These are phyloP conservation scores for Gymnothorax reevesii DNA, from an alignment of 2,797 vertebrate genomes.

Conservation along the genomic window DNA sequence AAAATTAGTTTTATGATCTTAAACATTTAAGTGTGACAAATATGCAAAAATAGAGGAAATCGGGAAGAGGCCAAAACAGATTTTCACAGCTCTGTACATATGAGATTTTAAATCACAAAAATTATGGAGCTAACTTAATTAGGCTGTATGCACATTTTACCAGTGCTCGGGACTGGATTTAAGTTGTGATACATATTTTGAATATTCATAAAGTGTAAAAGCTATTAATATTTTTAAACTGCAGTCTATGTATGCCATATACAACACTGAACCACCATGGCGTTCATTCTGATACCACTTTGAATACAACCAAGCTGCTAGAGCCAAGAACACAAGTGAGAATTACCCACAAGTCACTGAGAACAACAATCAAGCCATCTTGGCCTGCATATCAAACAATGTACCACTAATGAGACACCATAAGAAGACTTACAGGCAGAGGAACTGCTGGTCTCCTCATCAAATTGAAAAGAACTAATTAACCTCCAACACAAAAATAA, in stretches of 20 bases:
- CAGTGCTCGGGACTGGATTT: too few relatives aligned
- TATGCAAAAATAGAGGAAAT: too few relatives aligned
- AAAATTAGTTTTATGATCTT: too few relatives aligned
- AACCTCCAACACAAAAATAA: conserved; percentile 23
- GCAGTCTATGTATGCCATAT: conserved; percentile 18
- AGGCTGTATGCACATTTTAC: too few relatives aligned
- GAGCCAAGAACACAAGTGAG: conserved; percentile 5
- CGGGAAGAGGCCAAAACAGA: too few relatives aligned
- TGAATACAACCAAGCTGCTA: neutral
- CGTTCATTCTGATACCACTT: neutral
- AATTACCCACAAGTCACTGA: conserved; percentile 30
- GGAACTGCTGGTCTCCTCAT: neutral
- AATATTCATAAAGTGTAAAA: too few relatives aligned
- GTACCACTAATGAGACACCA: conserved; percentile 24
- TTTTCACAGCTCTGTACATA: too few relatives aligned
- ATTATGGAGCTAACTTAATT: too few relatives aligned
- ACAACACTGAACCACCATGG: conserved; percentile 20
- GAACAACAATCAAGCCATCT: conserved; percentile 18
- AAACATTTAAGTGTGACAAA: too few relatives aligned
- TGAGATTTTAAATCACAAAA: too few relatives aligned
- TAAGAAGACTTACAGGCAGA: neutral
- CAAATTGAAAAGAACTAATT: conserved; percentile 20
- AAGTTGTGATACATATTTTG: too few relatives aligned
- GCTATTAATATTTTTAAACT: neutral
- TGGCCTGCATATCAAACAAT: conserved; percentile 32